A percentile compares a stretch with the other conserved stretches of the same genome.
phyloP scores from a whole-genome alignment of 2,797 vertebrate genomes.

The Bovichtus variegatus region DNA sequence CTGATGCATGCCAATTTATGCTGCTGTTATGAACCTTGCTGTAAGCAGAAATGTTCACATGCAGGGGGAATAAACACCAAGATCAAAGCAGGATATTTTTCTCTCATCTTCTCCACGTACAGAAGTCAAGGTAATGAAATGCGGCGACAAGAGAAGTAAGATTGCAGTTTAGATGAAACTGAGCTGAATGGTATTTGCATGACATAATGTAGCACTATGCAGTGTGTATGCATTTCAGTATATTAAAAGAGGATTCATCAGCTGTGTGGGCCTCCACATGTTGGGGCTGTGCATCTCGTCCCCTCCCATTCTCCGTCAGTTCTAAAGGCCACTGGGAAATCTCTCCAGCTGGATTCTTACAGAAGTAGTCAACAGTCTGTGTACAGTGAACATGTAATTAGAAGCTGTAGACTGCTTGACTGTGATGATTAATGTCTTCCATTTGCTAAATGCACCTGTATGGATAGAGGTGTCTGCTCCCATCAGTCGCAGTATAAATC shows the following conservation, averaged over 20 bases:
- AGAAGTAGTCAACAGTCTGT: constrained; percentile 31
- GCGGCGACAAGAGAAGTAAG: constrained; percentile 39
- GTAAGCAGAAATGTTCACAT: constrained; percentile 25
- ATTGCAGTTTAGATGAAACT: constrained; percentile 41
- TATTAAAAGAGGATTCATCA: constrained; percentile 29
- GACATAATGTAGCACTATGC: constrained; percentile 30
- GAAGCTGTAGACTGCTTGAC: constrained; percentile 44
- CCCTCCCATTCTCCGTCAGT: constrained; percentile 1
- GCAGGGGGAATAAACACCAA: constrained; percentile 10
- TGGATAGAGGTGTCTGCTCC: constrained; percentile 65
- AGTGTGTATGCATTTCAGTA: not conserved
- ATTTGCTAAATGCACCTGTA: constrained; percentile 59
- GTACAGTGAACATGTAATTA: constrained; percentile 70
- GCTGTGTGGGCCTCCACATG: constrained; percentile 36
- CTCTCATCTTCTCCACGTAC: constrained; percentile 30
- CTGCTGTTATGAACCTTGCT: constrained; percentile 8
- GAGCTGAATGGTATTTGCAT: constrained; percentile 43
- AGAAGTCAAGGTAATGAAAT: constrained; percentile 56
- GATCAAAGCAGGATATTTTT: constrained; percentile 44
- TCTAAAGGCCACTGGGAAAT: constrained; percentile 60
- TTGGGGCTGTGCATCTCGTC: constrained; percentile 10
- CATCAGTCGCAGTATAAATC: constrained; percentile 68
- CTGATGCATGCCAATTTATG: constrained; percentile 14
- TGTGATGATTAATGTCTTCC: constrained; percentile 71
- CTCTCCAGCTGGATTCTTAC: constrained; percentile 48